phyloP scores from a whole-genome alignment of 2,797 vertebrate genomes.

The Ara ararauna region DNA sequence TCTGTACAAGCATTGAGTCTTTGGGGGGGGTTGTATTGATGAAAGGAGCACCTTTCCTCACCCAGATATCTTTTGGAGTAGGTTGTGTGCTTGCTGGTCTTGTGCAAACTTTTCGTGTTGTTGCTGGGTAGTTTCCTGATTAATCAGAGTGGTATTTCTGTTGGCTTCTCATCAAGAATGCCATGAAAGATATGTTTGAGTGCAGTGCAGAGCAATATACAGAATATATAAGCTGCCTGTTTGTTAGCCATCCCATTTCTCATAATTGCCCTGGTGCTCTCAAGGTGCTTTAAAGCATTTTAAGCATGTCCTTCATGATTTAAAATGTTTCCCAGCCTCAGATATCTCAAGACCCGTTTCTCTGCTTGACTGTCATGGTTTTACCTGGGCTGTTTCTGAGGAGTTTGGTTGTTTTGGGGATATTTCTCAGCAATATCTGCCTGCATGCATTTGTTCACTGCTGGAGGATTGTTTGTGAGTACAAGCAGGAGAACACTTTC shows the following conservation, averaged over 20 bases:
- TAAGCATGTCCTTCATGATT: background rate
- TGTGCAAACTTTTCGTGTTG: constrained; percentile 58
- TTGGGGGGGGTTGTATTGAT: constrained; percentile 9
- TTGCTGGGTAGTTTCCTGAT: constrained; percentile 68
- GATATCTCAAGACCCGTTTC: background rate
- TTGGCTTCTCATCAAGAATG: constrained; percentile 62
- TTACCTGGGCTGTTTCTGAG: background rate
- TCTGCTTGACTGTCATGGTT: background rate
- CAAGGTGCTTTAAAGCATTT: constrained; percentile 15
- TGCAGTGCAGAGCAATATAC: constrained; percentile 23
- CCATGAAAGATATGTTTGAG: constrained; percentile 61
- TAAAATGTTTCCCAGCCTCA: background rate
- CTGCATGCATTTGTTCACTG: background rate
- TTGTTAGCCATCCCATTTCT: background rate
- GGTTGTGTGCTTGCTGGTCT: constrained; percentile 41
- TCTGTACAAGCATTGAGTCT: constrained; percentile 37
- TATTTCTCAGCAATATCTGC: background rate
- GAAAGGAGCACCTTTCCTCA: constrained; percentile 56
- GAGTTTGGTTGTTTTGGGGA: background rate
- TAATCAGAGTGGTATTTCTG: constrained; percentile 60
- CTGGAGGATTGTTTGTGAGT: background rate
- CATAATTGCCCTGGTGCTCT: background rate
- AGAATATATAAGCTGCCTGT: constrained; percentile 47
- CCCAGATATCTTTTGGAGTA: constrained; percentile 34
- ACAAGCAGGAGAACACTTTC: background rate